phyloP scores from a whole-genome alignment of 2,797 vertebrate species.

The Chrysolophus pictus region DNA sequence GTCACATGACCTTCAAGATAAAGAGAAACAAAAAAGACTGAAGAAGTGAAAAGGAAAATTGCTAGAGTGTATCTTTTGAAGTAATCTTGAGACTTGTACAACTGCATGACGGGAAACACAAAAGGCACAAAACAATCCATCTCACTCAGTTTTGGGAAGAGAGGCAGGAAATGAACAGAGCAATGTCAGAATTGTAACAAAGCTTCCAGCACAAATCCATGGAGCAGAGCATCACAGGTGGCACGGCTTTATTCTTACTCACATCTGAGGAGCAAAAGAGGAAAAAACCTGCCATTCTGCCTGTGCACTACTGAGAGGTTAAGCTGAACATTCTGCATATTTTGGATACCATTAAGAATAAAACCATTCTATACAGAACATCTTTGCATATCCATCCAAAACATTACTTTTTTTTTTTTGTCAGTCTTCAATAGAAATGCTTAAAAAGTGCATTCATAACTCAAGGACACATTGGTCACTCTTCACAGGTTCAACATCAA shows the following conservation, averaged over 20 bases:
- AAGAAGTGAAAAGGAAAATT: neutral
- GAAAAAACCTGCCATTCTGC: neutral
- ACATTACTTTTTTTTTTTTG: neutral
- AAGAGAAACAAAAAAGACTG: neutral
- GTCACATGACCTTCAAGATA: neutral
- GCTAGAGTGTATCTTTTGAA: neutral
- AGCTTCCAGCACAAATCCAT: neutral
- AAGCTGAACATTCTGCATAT: neutral
- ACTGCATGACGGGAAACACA: neutral
- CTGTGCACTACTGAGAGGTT: neutral
- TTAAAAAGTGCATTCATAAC: neutral
- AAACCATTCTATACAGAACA: neutral
- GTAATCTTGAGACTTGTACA: neutral
- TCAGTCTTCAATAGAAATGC: neutral
- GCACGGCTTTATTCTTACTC: neutral
- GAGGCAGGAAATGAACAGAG: neutral
- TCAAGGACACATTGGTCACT: neutral
- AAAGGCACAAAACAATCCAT: neutral
- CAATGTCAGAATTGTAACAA: neutral
- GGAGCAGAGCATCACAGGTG: neutral
- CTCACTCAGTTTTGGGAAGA: neutral
- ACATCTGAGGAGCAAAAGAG: neutral
- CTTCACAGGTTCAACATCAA: neutral
- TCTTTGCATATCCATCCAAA: neutral
- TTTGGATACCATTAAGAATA: neutral